Evolutionary conservation across 2,113 vertebrate species (phyloP), one percentile per base, ranked within the genome.

Genomic region (Triplophysa tibetana): DNA sequence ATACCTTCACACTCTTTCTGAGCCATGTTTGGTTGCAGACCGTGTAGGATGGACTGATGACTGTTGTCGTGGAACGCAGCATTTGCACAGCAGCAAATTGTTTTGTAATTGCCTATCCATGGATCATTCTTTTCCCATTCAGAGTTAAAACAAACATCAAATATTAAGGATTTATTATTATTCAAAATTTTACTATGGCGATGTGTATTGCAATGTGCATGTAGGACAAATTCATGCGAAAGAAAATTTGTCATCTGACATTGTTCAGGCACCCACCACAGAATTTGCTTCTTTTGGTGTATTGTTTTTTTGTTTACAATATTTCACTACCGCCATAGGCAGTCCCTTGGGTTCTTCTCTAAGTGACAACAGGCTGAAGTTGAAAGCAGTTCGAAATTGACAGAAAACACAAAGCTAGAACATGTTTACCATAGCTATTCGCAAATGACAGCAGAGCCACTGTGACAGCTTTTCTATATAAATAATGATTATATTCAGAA

Each of bases 221-320:
- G 10, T 12, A 45, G 50, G 16, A 52, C 50, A 52, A 13, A 48
- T 48, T 23, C 60, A 13, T 41, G 24, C 11, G 33, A 24, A 13
- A 2, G 1, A 6, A 17, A 29, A 17, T 11, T 45, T 0, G 7
- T 13, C 4, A n/a, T 48, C 38, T 62, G 56, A 43, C 38, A 62
- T 17, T 26, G 1, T 62, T n/a, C 12, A 17, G 62, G 38, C 19
- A 21, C 56, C 54, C 56, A 43, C 9, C 8, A 58, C 21, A 70
- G 43, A 41, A 61, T 73, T 24, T 8, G 13, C 26, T 29, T 26
- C 1, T 52, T 73, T 64, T 41, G 45, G 16, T 65, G 23, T 48
- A 75, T 62, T 26, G 58, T 26, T 48, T 75, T 75, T 74, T 17
- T 75, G 58, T 62, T 62, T 58, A 75, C 72, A 75, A 62, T 62